phyloP scores from a whole-genome alignment of 1,140 invertebrate genomes.

The Luehdorfia chinensis region DNA sequence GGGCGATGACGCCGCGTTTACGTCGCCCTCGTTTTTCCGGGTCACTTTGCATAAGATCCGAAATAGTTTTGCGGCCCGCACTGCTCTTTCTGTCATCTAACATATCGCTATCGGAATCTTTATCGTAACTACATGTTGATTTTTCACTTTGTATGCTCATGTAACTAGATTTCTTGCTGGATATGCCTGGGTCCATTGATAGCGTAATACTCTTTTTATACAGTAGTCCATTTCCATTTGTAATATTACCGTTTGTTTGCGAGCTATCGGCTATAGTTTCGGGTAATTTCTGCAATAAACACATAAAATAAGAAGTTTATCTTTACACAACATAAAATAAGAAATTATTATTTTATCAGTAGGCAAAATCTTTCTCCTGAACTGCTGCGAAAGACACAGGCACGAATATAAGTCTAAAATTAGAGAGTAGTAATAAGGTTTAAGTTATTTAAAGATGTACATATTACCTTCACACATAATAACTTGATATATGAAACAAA shows the following conservation, averaged over 20 bases:
- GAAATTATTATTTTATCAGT: too few species aligned
- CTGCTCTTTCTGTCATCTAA: conserved; percentile 44
- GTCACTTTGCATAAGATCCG: conserved; percentile 44
- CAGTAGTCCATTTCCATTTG: conserved; percentile 27
- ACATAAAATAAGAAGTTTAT: too few species aligned
- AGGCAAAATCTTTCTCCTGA: too few species aligned
- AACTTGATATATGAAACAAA: too few species aligned
- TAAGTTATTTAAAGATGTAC: too few species aligned
- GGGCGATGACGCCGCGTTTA: conserved; percentile 57
- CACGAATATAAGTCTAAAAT: too few species aligned
- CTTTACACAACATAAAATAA: neutral
- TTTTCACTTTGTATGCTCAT: conserved; percentile 56
- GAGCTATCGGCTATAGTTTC: conserved; percentile 22
- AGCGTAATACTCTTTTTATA: conserved; percentile 35
- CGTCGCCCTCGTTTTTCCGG: conserved; percentile 41
- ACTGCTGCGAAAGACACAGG: too few species aligned
- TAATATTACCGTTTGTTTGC: conserved; percentile 18
- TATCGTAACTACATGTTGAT: conserved; percentile 33
- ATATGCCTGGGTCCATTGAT: conserved; percentile 33
- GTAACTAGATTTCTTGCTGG: conserved; percentile 55
- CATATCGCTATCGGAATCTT: conserved; percentile 42
- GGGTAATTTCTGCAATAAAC: conserved; percentile 36
- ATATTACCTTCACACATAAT: too few species aligned
- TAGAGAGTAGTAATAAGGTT: too few species aligned
- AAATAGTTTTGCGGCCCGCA: conserved; percentile 49